Evolutionary conservation across 23 tunicate species (phyloP), one percentile per base, ranked within the genome.

Genomic region (Trididemnum clinides): DNA sequence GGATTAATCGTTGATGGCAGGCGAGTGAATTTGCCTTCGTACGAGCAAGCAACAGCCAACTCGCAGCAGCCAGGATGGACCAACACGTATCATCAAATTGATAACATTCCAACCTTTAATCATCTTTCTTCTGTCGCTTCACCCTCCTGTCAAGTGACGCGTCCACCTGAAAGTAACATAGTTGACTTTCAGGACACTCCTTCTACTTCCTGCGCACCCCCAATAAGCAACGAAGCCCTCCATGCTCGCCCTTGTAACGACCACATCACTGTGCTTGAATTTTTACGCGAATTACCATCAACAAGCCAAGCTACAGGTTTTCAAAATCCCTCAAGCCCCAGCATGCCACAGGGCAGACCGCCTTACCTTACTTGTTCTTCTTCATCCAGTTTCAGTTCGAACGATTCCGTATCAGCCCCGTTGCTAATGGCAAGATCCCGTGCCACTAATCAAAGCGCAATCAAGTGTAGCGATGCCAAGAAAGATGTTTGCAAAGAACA

Each of bases 1-100:
- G 90, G 79, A 34, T 64, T 93, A 64, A 84, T 93, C 39, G 85
- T 93, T 7, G 86, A 93, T 50, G 98, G 98, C 1, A 88, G 83
- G 49, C 85, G 90, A 0, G 84, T 93, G 7, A 26, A 30, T 20
- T 71, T 93, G 15, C 98, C 98, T 1, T 57, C 90, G 18, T 93
- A 93, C 62, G 92, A 93, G 23, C 90, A 93, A 73, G 98, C 93
- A 21, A 85, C 80, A 2, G 18, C 98, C 1, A 74, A 64, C 39
- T 25, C 57, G 5, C 84, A 81, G 20, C 50, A 64, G 2, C 71
- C 22, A 18, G 80, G 57, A 38, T 72, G 82, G 80, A 39, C 21
- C 21, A 84, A 89, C 64, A 27, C 29, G 0, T 78, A 77, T 50
- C 54, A 78, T 66, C 82, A 73, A 32, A 38, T 73, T 31, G 34